A percentile compares a stretch with the other conserved stretches of the same genome.
Evolutionary conservation across 2,888 invertebrate species (phyloP).

Genomic region (Ectobius pallidus): DNA sequence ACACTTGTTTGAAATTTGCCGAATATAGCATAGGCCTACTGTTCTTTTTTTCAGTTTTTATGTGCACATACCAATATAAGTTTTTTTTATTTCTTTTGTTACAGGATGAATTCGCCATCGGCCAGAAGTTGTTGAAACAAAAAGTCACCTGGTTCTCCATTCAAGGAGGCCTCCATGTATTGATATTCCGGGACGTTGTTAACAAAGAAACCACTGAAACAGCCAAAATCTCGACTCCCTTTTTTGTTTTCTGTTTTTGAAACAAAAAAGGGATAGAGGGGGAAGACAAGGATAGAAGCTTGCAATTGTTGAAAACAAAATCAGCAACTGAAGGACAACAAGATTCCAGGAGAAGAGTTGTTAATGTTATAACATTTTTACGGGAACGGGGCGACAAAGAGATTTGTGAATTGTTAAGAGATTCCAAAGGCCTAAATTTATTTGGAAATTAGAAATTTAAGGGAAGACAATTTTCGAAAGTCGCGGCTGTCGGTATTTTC

Average conservation of each 20-base stretch:
- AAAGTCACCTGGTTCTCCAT: not conserved
- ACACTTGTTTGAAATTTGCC: too few relatives aligned
- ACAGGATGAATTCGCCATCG: not conserved
- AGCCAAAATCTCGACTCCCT: conserved; percentile 36
- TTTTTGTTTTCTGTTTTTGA: conserved; percentile 35
- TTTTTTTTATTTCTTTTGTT: too few relatives aligned
- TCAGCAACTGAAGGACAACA: not conserved
- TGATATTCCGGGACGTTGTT: conserved; percentile 12
- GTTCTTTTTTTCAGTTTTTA: too few relatives aligned
- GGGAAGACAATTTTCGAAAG: too few relatives aligned
- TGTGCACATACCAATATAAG: too few relatives aligned
- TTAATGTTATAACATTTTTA: not conserved
- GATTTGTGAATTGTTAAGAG: not conserved
- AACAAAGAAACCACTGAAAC: conserved; percentile 11
- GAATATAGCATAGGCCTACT: too few relatives aligned
- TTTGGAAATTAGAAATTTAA: not conserved
- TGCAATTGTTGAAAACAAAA: not conserved
- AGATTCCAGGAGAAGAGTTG: not conserved
- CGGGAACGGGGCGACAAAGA: not conserved
- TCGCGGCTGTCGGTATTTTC: not conserved
- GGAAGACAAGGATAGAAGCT: conserved; percentile 20
- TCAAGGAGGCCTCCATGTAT: conserved; percentile 5
- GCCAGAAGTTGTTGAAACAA: not conserved
- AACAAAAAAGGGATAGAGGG: conserved; percentile 39
- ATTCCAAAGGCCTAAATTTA: conserved; percentile 2